phyloP scores from a whole-genome alignment of 2,797 vertebrate genomes.

The Oryzias sinensis region DNA sequence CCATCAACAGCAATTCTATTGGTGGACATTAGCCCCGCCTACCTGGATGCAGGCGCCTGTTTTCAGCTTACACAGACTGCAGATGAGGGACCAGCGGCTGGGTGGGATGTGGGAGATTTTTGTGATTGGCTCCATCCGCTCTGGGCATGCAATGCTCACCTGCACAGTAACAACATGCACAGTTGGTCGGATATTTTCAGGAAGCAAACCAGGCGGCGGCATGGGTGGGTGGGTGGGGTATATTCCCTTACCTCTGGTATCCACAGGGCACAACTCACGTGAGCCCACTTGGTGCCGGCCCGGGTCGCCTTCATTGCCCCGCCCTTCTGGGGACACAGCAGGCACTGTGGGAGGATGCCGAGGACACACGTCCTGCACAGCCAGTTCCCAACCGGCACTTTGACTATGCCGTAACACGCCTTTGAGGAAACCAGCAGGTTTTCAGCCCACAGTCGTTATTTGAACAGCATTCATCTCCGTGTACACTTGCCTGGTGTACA shows the following conservation, averaged over 20 bases:
- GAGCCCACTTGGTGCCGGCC: constrained; percentile 95
- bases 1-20: no score
- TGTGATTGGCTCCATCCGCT: constrained; percentile 98
- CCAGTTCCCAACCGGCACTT: constrained; percentile 97
- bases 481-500: constrained; percentile 91
- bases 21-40: constrained; percentile 22
- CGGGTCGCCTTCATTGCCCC: constrained; percentile 97
- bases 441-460: no score
- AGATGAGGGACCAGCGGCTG: constrained; percentile 97
- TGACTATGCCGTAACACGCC: constrained; percentile 98
- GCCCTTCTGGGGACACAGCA: constrained; percentile 94
- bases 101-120: constrained; percentile 98
- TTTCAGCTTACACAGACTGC: constrained; percentile 96
- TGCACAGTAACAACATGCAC: constrained; percentile 39
- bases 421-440: constrained; percentile 42
- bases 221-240: background rate
- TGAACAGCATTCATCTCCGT: no score
- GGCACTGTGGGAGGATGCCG: constrained; percentile 91
- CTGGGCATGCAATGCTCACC: constrained; percentile 98
- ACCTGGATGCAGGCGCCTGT: constrained; percentile 99
- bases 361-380: constrained; percentile 94
- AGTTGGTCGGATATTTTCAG: background rate
- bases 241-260: constrained; percentile 89
- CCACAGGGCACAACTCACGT: constrained; percentile 98
- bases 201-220: background rate